Conservation (phyloP, 2,797 vertebrate genomes). For the Microctenopoma stevenorrisi region DNA sequence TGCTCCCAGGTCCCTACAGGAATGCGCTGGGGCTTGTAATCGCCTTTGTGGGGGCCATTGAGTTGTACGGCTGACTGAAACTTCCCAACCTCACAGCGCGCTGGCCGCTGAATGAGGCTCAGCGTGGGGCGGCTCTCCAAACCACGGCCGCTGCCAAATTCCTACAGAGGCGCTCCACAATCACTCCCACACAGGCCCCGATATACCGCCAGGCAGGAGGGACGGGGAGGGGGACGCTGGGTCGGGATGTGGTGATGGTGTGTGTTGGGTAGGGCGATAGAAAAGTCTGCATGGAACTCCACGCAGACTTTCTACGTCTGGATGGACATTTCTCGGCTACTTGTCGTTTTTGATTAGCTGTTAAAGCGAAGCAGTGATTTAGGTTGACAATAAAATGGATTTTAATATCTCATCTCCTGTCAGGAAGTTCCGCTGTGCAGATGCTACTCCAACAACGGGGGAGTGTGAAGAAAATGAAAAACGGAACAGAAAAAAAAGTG, state of each 20-base stretch:
- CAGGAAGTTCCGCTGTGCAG: conserved; percentile 47
- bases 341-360: conserved; percentile 16
- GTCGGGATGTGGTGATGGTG: conserved; percentile 1
- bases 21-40: conserved; percentile 99
- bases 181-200: conserved; percentile 91
- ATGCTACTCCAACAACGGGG: conserved; percentile 63
- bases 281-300: conserved; percentile 60
- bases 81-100: conserved; percentile 95
- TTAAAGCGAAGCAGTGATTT: conserved; percentile 34
- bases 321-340: neutral
- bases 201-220: conserved; percentile 84
- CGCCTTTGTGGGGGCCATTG: conserved; percentile 98
- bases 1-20: conserved; percentile 96
- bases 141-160: conserved; percentile 93
- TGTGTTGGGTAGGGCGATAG: conserved; percentile 40
- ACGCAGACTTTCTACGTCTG: conserved; percentile 48
- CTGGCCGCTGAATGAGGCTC: conserved; percentile 93
- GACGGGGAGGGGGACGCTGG: conserved; percentile 27
- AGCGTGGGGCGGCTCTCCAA: conserved; percentile 97
- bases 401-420: conserved; percentile 61
- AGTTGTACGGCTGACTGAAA: conserved; percentile 97
- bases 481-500: conserved; percentile 25
- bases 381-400: conserved; percentile 23
- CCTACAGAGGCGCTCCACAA: conserved; percentile 96
- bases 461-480: conserved; percentile 54